Percentiles rank a stretch among this genome's conserved stretches.
Evolutionary conservation across 2,888 invertebrate genomes (phyloP).

Genomic region (Caenorhabditis macrosperma): DNA sequence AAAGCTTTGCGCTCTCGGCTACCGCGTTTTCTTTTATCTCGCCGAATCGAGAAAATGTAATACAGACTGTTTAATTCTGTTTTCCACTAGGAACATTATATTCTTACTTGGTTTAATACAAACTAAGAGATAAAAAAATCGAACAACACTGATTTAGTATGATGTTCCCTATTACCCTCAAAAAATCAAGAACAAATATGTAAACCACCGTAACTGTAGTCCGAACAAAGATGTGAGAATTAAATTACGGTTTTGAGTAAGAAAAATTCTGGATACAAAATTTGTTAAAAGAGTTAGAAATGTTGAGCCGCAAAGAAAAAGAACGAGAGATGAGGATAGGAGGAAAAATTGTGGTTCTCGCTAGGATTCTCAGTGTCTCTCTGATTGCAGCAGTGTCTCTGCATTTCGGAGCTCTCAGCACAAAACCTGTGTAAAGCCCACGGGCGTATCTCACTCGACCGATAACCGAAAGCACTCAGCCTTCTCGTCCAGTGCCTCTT

Average conservation of each 20-base stretch:
- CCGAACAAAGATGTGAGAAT: no score
- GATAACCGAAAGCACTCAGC: slow-evolving; percentile 7
- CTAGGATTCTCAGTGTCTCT: slow-evolving; percentile 18
- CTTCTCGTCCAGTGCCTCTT: background rate
- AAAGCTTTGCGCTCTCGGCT: slow-evolving; percentile 12
- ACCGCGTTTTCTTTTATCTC: background rate
- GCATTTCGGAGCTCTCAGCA: slow-evolving; percentile 34
- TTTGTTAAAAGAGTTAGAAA: slow-evolving; percentile 26
- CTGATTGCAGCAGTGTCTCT: slow-evolving; percentile 12
- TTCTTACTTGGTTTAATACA: no score
- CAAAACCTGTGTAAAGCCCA: slow-evolving; percentile 56
- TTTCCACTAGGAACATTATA: no score
- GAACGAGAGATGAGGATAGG: slow-evolving; percentile 15
- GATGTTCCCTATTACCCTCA: no score
- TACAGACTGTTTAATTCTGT: no score
- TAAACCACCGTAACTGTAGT: no score
- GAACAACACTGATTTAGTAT: no score
- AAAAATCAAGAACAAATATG: no score
- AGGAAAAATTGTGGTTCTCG: slow-evolving; percentile 21
- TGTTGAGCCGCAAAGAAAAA: slow-evolving; percentile 17
- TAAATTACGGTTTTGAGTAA: no score
- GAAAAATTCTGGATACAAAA: slow-evolving; percentile 17
- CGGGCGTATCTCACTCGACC: slow-evolving; percentile 31
- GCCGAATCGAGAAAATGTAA: background rate
- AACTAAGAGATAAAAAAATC: no score